Evolutionary conservation across 1,140 invertebrate genomes (phyloP).

Genomic region (Chrysomallon squamiferum): DNA sequence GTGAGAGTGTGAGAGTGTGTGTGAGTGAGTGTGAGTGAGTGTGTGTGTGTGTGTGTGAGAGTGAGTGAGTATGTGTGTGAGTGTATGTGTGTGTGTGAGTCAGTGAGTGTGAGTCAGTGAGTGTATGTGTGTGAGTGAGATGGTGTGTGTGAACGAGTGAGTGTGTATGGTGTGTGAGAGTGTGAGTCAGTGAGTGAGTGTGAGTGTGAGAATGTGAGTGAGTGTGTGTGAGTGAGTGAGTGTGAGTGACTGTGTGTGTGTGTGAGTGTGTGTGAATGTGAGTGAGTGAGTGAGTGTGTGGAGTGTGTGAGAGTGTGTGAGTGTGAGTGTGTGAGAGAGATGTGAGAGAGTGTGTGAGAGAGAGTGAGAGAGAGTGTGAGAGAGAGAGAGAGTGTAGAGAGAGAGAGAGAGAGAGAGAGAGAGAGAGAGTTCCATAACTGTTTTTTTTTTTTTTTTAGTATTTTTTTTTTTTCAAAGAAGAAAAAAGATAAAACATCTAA

Average conservation of each 20-base stretch:
- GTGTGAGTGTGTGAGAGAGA: background rate
- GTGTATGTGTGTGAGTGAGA: background rate
- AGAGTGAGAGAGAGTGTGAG: background rate
- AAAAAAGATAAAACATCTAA: too few relatives aligned
- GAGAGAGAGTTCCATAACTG: too few relatives aligned
- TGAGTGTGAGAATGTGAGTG: background rate
- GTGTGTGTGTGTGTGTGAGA: background rate
- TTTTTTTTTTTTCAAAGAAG: too few relatives aligned
- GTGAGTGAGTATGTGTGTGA: background rate
- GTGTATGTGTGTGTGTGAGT: background rate
- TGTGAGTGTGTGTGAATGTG: background rate
- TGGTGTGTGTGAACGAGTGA: constrained; percentile 2
- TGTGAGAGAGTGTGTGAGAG: too few relatives aligned
- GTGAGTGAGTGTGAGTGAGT: background rate
- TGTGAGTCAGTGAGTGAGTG: background rate
- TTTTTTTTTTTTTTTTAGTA: too few relatives aligned
- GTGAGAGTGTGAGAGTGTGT: background rate
- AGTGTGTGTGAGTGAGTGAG: background rate
- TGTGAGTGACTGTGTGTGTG: too few relatives aligned
- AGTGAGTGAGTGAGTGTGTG: background rate
- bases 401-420: background rate
- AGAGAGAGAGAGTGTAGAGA: background rate
- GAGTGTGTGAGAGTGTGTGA: background rate
- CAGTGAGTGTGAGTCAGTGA: background rate
- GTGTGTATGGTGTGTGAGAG: background rate